These are phyloP conservation scores for Alectoris magna DNA, from an alignment of 2,797 vertebrate genomes.

Conservation along the genomic window DNA sequence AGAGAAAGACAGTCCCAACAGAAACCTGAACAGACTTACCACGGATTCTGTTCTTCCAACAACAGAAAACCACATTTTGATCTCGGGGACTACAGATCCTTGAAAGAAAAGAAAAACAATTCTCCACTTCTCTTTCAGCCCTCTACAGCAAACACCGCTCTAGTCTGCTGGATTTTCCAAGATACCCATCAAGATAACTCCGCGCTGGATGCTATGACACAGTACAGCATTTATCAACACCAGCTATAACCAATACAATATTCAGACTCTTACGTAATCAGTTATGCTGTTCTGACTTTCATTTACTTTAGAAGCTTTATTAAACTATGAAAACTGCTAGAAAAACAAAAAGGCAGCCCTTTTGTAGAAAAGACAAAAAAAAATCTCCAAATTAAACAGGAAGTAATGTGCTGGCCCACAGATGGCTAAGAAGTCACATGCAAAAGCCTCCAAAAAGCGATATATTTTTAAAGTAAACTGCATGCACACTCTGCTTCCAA, in stretches of 20 bases:
- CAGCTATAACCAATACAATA: constrained; percentile 71
- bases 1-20: constrained; percentile 49
- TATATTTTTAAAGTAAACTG: constrained; percentile 74
- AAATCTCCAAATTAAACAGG: constrained; percentile 77
- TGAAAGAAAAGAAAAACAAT: constrained; percentile 58
- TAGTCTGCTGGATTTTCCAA: constrained; percentile 73
- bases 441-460: constrained; percentile 49
- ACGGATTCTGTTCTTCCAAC: constrained; percentile 87
- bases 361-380: constrained; percentile 64
- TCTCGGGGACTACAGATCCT: constrained; percentile 62
- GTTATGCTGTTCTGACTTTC: constrained; percentile 69
- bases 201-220: constrained; percentile 74
- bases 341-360: constrained; percentile 62
- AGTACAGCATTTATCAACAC: constrained; percentile 72
- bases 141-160: constrained; percentile 51
- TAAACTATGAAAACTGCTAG: constrained; percentile 67
- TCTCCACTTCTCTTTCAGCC: constrained; percentile 64
- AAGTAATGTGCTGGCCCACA: constrained; percentile 71
- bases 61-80: constrained; percentile 95
- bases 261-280: constrained; percentile 82
- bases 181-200: constrained; percentile 71
- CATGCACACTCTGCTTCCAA: constrained; percentile 69
- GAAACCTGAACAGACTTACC: constrained; percentile 82
- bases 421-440: constrained; percentile 68
- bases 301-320: constrained; percentile 74